phyloP scores from a whole-genome alignment of 2,113 vertebrate genomes.

The Hemicordylus capensis region DNA sequence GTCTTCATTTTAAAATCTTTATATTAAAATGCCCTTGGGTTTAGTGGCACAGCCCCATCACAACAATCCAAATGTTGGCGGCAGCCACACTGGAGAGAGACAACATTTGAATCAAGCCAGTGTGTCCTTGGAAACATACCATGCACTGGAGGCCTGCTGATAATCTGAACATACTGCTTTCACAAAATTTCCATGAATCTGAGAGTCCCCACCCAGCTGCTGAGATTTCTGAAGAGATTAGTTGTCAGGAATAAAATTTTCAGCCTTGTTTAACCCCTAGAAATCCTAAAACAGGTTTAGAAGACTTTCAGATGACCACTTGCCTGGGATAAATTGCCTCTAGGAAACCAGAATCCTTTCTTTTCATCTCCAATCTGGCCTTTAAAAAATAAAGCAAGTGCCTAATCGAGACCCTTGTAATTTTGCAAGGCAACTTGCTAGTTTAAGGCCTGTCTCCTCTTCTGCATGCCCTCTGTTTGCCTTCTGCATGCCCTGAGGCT shows the following conservation, averaged over 20 bases:
- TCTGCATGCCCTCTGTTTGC: neutral
- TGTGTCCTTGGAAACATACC: neutral
- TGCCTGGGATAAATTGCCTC: neutral
- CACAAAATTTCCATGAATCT: neutral
- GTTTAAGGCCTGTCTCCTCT: neutral
- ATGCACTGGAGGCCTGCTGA: neutral
- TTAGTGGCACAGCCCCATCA: neutral
- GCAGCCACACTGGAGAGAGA: neutral
- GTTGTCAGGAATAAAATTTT: neutral
- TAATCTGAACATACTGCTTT: neutral
- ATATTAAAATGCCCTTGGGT: neutral
- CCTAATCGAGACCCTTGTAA: neutral
- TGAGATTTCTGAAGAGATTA: neutral
- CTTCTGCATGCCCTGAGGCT: neutral
- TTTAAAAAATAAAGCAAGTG: neutral
- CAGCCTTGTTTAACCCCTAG: neutral
- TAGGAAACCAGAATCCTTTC: no score
- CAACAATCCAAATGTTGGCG: neutral
- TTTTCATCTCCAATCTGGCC: neutral
- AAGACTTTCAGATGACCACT: neutral
- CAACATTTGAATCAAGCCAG: neutral
- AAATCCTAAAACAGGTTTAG: neutral
- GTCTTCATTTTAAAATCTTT: neutral
- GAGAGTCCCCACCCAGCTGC: neutral
- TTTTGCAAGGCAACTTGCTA: neutral